Evolutionary conservation across 2,113 vertebrate species (phyloP).

Genomic region (Dromiciops gliroides): DNA sequence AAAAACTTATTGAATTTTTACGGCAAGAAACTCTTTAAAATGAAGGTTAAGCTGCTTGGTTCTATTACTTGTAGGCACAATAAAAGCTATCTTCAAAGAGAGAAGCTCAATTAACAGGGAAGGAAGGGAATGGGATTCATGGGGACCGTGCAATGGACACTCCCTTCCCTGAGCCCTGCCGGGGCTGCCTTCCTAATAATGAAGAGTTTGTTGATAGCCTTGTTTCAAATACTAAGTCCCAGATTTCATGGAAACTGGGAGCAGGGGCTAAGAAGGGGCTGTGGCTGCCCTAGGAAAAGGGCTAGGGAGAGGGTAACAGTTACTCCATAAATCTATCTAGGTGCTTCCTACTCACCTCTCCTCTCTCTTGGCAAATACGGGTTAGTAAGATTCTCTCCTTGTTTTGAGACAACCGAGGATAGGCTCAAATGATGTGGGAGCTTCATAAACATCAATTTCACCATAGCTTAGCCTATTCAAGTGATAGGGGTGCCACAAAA

Average conservation of each 20-base stretch:
- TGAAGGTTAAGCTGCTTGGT: constrained; percentile 75
- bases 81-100: constrained; percentile 76
- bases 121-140: constrained; percentile 57
- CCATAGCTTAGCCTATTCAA: constrained; percentile 31
- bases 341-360: constrained; percentile 56
- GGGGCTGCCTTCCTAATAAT: constrained; percentile 49
- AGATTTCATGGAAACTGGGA: constrained; percentile 30
- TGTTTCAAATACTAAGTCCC: constrained; percentile 66
- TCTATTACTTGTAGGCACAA: constrained; percentile 76
- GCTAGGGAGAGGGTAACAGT: constrained; percentile 30
- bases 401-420: constrained; percentile 14
- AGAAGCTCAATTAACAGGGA: constrained; percentile 63
- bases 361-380: constrained; percentile 25
- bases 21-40: constrained; percentile 77
- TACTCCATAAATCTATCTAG: constrained; percentile 21
- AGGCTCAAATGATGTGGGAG: constrained; percentile 49
- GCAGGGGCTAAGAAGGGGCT: constrained; percentile 3
- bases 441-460: constrained; percentile 41
- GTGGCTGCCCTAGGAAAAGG: neutral
- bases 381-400: neutral
- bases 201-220: constrained; percentile 59
- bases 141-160: constrained; percentile 65
- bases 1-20: constrained; percentile 77
- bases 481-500: constrained; percentile 34
- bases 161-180: constrained; percentile 73